Conservation (phyloP, 2,888 invertebrate genomes). For the Schrankia costaestrigalis region DNA sequence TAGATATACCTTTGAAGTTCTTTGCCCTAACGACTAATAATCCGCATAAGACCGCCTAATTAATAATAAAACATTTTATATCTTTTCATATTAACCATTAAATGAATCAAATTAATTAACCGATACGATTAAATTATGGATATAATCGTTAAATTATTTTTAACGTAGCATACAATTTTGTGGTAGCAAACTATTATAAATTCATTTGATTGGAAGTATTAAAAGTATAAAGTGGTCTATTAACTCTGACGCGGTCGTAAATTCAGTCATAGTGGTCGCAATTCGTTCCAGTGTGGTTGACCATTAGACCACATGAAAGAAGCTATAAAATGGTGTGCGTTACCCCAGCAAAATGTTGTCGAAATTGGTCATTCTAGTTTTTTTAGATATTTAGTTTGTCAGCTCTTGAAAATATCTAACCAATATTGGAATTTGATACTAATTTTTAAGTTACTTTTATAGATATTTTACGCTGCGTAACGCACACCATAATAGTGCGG, state of each 20-base stretch:
- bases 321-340: no score
- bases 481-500: no score
- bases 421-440: no score
- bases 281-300: slow-evolving; percentile 17
- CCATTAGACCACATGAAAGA: no score
- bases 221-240: slow-evolving; percentile 16
- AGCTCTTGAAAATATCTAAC: no score
- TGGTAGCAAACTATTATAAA: slow-evolving; percentile 25
- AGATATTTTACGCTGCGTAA: no score
- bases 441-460: no score
- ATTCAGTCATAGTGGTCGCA: slow-evolving; percentile 16
- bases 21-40: slow-evolving; percentile 7
- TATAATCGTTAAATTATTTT: slow-evolving; percentile 27
- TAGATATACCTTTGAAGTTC: no score
- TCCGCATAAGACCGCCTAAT: slow-evolving; percentile 8
- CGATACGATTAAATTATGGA: slow-evolving; percentile 9
- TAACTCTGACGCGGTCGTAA: slow-evolving; percentile 24
- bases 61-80: slow-evolving; percentile 8
- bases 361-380: no score
- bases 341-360: no score
- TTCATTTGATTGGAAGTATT: slow-evolving; percentile 17
- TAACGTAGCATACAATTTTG: slow-evolving; percentile 26
- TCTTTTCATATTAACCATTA: slow-evolving; percentile 15
- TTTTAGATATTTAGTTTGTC: no score
- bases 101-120: slow-evolving; percentile 24